Evolutionary conservation across 2,797 vertebrate genomes (phyloP).

Genomic region (Octomys mimax): DNA sequence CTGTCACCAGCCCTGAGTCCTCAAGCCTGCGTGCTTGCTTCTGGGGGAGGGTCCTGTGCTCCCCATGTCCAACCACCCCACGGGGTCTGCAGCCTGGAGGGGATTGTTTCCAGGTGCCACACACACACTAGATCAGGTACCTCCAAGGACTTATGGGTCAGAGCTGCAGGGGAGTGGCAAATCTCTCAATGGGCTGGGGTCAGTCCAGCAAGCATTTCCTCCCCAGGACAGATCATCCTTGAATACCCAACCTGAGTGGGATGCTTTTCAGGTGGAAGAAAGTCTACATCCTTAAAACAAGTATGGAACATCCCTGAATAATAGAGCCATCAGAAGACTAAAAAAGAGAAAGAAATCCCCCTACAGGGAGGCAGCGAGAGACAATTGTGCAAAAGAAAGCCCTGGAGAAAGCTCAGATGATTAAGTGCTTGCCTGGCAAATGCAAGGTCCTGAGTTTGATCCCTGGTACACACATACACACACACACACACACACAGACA

Average conservation of each 20-base stretch:
- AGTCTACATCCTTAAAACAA: not conserved
- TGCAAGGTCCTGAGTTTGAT: no score
- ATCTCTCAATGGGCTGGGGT: not conserved
- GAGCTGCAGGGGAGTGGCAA: not conserved
- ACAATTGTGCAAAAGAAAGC: not conserved
- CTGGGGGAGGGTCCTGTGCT: not conserved
- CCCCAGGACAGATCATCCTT: rapidly evolving
- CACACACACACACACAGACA: no score
- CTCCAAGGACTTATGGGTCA: not conserved
- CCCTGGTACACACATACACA: no score
- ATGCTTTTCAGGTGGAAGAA: not conserved
- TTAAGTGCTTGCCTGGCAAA: no score
- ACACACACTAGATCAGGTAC: not conserved
- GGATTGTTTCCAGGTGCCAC: not conserved
- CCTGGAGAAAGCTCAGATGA: no score
- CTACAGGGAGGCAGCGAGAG: not conserved
- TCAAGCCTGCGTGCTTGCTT: not conserved
- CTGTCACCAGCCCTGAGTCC: not conserved
- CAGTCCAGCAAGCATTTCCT: not conserved
- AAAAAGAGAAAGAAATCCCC: not conserved
- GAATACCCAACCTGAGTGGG: not conserved
- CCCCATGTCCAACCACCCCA: not conserved
- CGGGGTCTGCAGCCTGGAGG: not conserved
- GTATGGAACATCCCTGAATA: not conserved
- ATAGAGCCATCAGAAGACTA: not conserved